phyloP scores from a whole-genome alignment of 2,797 vertebrate species.

The Threskiornis aethiopicus region DNA sequence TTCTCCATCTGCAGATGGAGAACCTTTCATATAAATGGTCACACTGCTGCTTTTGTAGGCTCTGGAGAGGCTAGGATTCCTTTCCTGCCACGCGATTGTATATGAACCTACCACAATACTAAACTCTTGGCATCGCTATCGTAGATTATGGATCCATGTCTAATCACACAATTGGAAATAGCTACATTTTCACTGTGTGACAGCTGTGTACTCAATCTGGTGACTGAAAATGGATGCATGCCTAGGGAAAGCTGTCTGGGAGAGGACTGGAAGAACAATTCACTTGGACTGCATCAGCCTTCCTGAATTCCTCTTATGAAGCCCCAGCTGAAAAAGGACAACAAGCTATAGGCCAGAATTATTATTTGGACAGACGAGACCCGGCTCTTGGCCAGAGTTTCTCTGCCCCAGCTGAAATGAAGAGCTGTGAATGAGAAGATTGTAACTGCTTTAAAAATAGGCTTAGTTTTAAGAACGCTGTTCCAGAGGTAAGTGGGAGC shows the following conservation, averaged over 20 bases:
- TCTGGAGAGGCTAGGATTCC: background rate
- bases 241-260: slow-evolving; percentile 40
- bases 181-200: slow-evolving; percentile 1
- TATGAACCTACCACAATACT: background rate
- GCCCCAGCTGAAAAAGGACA: slow-evolving; percentile 35
- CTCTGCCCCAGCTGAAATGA: background rate
- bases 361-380: slow-evolving; percentile 3
- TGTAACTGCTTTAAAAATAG: background rate
- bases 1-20: slow-evolving; percentile 6
- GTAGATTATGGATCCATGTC: background rate
- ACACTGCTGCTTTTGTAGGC: background rate
- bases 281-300: background rate
- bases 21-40: background rate
- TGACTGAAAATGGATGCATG: slow-evolving; percentile 22
- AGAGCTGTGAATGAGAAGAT: background rate
- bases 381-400: background rate
- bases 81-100: background rate
- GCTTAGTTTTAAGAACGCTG: background rate
- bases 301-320: background rate
- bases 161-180: slow-evolving; percentile 23
- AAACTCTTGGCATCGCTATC: background rate
- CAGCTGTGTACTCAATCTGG: slow-evolving; percentile 53
- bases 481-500: background rate
- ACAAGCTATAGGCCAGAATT: slow-evolving; percentile 21
- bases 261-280: slow-evolving; percentile 36